Evolutionary conservation across 37 sponge, comb jelly and placozoan species (phyloP), one percentile per base, ranked within the genome.

Genomic region (Beroe forskalii): DNA sequence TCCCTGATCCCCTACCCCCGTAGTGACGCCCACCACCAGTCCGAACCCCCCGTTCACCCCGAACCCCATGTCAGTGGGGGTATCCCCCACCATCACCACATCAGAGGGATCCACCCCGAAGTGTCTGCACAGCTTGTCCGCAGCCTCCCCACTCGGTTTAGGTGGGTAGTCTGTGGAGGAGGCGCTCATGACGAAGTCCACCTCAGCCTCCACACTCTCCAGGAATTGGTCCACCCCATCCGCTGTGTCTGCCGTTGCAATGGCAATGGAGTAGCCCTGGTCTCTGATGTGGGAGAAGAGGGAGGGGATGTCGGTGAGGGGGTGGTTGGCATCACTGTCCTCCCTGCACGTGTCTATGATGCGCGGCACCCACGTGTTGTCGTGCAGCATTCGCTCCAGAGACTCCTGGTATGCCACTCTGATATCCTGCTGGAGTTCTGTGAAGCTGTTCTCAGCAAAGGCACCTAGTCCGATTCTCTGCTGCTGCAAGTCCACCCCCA

Each of bases 51-150:
- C 66, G 66, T 63, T 63, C 66, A 63, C 24, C 14, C 66, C 66
- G 25, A 63, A 63, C 66, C 25, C 28, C 14, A 63, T 63, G 66
- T 63, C 66, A 23, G 66, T 63, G 66, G 66, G 66, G 23, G 66
- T 63, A 30, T 63, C 66, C 6, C 66, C 66, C 25, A 63, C 66
- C 66, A 63, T 63, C 66, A 63, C 66, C 66, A 63, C 66, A 19
- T 63, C 25, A 6, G 3, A 28, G 6, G 28, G 20, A 3, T 63
- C 66, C 25, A 63, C 66, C 6, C 23, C 66, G 2, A 63, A 20
- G 28, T 63, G 14, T 3, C 2, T 30, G 25, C 66, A 63, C 66
- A 63, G 66, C 66, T 63, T 63, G 2, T 63, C 66, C 25, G 66
- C 66, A 3, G 66, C 20, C 24, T 28, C 2, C 66, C 25, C 25